Base-by-base conservation (phyloP, 2,888 invertebrate species). In the Eupithecia vulgata region DNA sequence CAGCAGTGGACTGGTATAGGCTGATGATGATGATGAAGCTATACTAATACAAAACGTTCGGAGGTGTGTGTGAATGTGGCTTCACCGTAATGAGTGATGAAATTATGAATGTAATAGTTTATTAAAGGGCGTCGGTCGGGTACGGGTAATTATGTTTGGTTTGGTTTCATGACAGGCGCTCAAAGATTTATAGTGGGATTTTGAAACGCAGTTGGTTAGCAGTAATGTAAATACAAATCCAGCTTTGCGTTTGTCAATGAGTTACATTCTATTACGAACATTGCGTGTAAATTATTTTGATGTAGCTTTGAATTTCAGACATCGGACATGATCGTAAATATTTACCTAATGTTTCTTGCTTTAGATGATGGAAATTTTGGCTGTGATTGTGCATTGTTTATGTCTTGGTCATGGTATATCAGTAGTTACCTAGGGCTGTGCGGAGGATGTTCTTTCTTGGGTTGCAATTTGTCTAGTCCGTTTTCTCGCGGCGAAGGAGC, bases 401-500 rank as follows among this genome's bases (percentile, higher is more conserved):
- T 66, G 66, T 37, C 35, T n/a, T 34, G n/a, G n/a, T n/a, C n/a
- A n/a, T 34, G 10, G 35, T 7, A 34, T 2, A 15, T 64, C 1
- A 15, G 25, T 64, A 35, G 15, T 61, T 85, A 95, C 95, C 95
- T 93, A 59, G 96, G 96, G 87, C 96, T 96, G 84, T 96, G 96
- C 59, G 96, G 96, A 66, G 96, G 96, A 83, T 96, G 96, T 88
- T 97, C 97, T 84, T 97, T 97, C 87, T 97, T 97, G 74, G 95
- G 95, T 80, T 96, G 96, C 78, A 97, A 90, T 88, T 97, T 98
- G 87, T 98, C 97, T 75, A 97, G 95, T 40, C 97, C 98, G 87
- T 98, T 98, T 87, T 98, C 98, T 79, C 97, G 91, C 0, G 98
- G 97, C n/a, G 98, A 98, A 4, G 97, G 96, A n/a, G 98, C 97